Base-by-base conservation (phyloP, 2,888 invertebrate genomes). In the Aporophyla lueneburgensis region DNA sequence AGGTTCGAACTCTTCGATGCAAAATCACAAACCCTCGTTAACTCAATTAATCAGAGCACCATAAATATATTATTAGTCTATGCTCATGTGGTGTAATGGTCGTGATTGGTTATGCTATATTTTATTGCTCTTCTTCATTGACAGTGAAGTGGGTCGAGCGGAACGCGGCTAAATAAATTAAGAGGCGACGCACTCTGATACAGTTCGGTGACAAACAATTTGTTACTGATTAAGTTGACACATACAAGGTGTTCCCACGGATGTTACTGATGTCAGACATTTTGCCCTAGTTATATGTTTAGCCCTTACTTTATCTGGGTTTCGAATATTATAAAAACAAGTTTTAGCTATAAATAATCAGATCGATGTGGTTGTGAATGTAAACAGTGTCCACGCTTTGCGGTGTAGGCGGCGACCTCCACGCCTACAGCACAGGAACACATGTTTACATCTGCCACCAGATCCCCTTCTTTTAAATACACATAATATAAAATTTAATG, bases 81-180 rank as follows among this genome's bases (percentile, higher is more conserved):
- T 78, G 86, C 81, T 87, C 87, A 86, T 85, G 87, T 78, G 78
- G 76, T 86, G 76, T 76, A 84, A 87, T 91, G 90, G 90, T 51
- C 76, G 61, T 85, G 80, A 86, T 80, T 81, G 78, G 80, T 91
- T 90, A 90, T 91, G 89, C 89, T 90, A 89, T 89, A 92, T 91
- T 94, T 94, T 93, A 94, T 93, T 89, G 88, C 89, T 92, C 89
- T 90, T 91, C 91, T 93, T 93, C 91, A 93, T 94, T 93, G 92
- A 92, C 90, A 89, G 89, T 78, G 86, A 92, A 95, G 91, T 95
- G 92, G 95, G 94, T 94, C 94, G 92, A 92, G 91, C 90, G 93
- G 92, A 95, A 93, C 93, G 93, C 92, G 90, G 87, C 89, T 92
- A 92, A 93, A 94, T 93, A 93, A 93, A 93, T 95, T 93, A 94